Evolutionary conservation across 2,888 invertebrate genomes (phyloP), one percentile per base, ranked within the genome.

Genomic region (Polyommatus iphigenia): DNA sequence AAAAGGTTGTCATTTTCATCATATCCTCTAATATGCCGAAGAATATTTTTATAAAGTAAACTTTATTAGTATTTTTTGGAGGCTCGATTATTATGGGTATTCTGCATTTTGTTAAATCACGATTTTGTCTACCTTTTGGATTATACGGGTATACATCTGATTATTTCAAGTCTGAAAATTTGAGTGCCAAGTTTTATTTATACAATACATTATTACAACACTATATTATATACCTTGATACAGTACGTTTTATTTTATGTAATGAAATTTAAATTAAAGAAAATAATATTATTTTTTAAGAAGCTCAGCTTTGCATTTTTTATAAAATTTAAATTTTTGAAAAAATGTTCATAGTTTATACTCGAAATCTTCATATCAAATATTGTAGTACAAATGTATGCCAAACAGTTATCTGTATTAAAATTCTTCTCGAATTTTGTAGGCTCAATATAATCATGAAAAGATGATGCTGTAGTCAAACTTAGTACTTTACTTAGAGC

Each of bases 21-120:
- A 78, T 79, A 79, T 77, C 77, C 76, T 71, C 67, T 50, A 80
- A 77, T 76, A 80, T 80, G 77, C 71, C 5, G 29, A 67, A 67
- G 67, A 67, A 32, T 67, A 67, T 67, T 67, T 67, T 67, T 67
- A 67, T 67, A 67, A 67, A 67, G 29, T 29, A 62, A 62, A 62
- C 62, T 62, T 18, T 67, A 67, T 67, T 32, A 32, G 29, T 29
- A 67, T 29, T 32, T 67, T 67, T 67, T 67, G 13, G 29, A 29
- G 29, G 67, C 29, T 29, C 32, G 67, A 67, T 15, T 67, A 15
- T 18, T 15, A 29, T 15, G 67, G 29, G 18, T 32, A 6, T 29
- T 67, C 62, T 59, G 20, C 59, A 20, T 59, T 67, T 67, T 67
- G 62, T 29, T 67, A 67, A 67, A 67, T 67, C 62, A 67, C 24